These are phyloP conservation scores for Nymphalis urticae DNA, from an alignment of 2,888 invertebrate species.

Conservation along the genomic window DNA sequence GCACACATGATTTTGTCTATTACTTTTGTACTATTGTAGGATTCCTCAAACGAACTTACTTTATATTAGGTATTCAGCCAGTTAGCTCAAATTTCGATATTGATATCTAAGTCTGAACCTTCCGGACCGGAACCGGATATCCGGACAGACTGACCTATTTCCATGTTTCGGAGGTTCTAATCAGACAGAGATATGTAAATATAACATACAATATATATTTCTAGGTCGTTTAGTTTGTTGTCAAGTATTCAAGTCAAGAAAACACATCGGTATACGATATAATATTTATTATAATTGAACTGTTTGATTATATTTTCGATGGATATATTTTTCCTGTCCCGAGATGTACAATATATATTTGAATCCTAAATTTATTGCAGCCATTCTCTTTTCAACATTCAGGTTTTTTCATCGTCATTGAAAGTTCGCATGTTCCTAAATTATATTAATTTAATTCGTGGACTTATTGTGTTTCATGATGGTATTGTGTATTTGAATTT, in stretches of 20 bases:
- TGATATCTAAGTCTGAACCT: not conserved
- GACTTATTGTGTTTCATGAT: not conserved
- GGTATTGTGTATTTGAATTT: too few species aligned
- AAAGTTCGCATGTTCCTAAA: slow-evolving; percentile 15
- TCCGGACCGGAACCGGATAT: not conserved
- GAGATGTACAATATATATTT: slow-evolving; percentile 10
- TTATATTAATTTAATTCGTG: slow-evolving; percentile 1
- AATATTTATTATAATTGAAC: too few species aligned
- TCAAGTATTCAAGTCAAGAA: too few species aligned
- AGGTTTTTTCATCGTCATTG: slow-evolving; percentile 15
- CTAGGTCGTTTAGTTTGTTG: too few species aligned
- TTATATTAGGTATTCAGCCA: too few species aligned
- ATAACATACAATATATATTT: not conserved
- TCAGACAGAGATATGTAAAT: not conserved
- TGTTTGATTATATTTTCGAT: too few species aligned
- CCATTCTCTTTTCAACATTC: not conserved
- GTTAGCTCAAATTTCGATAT: too few species aligned
- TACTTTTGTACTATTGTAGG: too few species aligned
- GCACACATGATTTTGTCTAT: too few species aligned
- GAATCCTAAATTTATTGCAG: slow-evolving; percentile 18
- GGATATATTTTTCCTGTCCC: slow-evolving; percentile 8
- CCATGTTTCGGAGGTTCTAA: not conserved
- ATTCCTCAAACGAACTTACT: too few species aligned
- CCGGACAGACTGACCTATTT: not conserved
- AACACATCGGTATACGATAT: too few species aligned